These are phyloP conservation scores for Crax fasciolata DNA, from an alignment of 2,797 vertebrate species.

Conservation along the genomic window DNA sequence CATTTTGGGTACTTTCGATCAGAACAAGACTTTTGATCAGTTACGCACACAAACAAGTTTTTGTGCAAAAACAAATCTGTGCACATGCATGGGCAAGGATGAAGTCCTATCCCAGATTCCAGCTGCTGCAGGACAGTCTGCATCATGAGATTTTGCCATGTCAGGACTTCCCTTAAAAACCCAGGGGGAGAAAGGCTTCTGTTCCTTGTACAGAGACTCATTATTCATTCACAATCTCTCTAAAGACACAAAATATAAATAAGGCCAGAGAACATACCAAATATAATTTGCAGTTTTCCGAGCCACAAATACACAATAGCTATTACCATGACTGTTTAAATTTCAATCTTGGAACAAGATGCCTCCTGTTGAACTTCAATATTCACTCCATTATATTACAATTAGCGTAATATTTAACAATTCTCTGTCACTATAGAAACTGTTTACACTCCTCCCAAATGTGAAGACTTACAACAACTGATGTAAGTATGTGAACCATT, in stretches of 20 bases:
- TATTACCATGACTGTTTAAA: not conserved
- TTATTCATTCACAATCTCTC: not conserved
- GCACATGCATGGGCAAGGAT: not conserved
- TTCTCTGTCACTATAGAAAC: not conserved
- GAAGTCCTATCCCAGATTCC: not conserved
- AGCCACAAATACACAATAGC: not conserved
- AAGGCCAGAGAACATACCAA: not conserved
- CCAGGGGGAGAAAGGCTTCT: not conserved
- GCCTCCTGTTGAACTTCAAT: not conserved
- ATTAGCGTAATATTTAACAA: not conserved
- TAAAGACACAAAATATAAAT: not conserved
- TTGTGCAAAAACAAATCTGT: not conserved
- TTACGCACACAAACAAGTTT: not conserved
- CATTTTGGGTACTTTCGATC: not conserved
- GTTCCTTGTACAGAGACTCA: not conserved
- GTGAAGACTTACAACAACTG: constrained; percentile 94
- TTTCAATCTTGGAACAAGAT: not conserved
- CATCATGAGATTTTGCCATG: not conserved
- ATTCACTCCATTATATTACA: not conserved
- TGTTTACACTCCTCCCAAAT: not conserved
- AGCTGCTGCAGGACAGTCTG: not conserved
- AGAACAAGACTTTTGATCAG: not conserved
- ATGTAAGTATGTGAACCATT: constrained; percentile 99
- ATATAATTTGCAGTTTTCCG: not conserved
- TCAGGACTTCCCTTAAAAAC: not conserved